Percentiles rank a stretch among this genome's conserved stretches.
Conservation (phyloP, 2,113 vertebrate species). For the Parotia lawesii region DNA sequence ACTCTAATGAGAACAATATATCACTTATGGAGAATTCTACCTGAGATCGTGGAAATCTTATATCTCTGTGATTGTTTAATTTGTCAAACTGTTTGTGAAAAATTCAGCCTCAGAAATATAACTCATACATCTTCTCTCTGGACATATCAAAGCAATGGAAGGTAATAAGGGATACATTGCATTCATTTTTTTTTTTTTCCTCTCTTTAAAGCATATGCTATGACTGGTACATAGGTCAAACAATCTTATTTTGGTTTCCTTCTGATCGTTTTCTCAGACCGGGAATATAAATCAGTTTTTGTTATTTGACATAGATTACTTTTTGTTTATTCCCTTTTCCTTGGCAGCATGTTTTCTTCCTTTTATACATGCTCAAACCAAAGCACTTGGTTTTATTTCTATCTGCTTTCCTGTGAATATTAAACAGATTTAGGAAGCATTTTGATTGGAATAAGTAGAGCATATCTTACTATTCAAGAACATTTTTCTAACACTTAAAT, state of each 20-base stretch:
- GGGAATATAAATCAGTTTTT: slow-evolving; percentile 45
- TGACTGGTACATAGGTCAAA: slow-evolving; percentile 50
- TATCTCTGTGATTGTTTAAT: slow-evolving; percentile 54
- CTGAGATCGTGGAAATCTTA: slow-evolving; percentile 31
- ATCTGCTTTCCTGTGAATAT: neutral
- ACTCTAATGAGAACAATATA: slow-evolving; percentile 42
- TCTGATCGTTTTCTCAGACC: slow-evolving; percentile 16
- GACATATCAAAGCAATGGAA: slow-evolving; percentile 9
- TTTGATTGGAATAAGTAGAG: slow-evolving; percentile 16
- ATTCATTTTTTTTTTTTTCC: neutral
- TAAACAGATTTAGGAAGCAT: slow-evolving; percentile 28
- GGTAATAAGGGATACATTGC: slow-evolving; percentile 18
- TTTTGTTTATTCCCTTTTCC: neutral
- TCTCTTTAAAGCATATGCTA: neutral
- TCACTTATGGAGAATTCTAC: slow-evolving; percentile 39
- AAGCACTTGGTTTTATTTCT: neutral
- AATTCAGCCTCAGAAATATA: slow-evolving; percentile 30
- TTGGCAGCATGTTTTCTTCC: neutral
- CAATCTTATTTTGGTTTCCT: slow-evolving; percentile 50
- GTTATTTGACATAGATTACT: slow-evolving; percentile 43
- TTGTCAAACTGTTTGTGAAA: slow-evolving; percentile 49
- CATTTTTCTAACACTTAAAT: neutral
- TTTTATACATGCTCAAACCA: neutral
- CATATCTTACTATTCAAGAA: neutral
- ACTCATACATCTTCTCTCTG: slow-evolving; percentile 38